A percentile compares a stretch with the other conserved stretches of the same genome.
Conservation (phyloP, 2,888 invertebrate species). For the Epirrita christyi region DNA sequence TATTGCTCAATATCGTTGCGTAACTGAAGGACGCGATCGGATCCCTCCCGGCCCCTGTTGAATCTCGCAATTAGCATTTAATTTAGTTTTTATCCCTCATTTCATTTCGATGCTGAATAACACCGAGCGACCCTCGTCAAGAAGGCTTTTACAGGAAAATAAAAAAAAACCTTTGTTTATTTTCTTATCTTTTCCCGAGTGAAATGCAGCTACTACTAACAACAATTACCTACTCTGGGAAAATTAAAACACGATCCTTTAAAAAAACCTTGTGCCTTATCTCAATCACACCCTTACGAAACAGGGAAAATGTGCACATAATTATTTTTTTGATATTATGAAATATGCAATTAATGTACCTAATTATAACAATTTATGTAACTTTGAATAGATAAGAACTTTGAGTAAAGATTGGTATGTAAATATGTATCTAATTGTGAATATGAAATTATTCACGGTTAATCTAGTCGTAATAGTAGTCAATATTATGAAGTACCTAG, state of each 20-base stretch:
- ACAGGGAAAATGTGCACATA: slow-evolving; percentile 8
- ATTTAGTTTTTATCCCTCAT: slow-evolving; percentile 77
- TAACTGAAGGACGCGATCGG: slow-evolving; percentile 54
- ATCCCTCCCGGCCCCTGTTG: slow-evolving; percentile 55
- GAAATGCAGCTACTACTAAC: slow-evolving; percentile 61
- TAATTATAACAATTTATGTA: background rate
- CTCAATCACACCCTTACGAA: slow-evolving; percentile 32
- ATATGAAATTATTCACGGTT: no score
- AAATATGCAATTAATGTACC: background rate
- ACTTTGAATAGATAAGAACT: no score
- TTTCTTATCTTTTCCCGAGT: slow-evolving; percentile 66
- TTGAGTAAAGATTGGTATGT: no score
- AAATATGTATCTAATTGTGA: no score
- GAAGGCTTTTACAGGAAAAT: slow-evolving; percentile 69
- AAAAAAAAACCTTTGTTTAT: slow-evolving; percentile 68
- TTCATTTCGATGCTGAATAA: slow-evolving; percentile 73
- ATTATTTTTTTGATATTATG: background rate
- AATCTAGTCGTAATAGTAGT: no score
- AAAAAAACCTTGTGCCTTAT: slow-evolving; percentile 63
- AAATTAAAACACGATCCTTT: slow-evolving; percentile 66
- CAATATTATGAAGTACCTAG: no score
- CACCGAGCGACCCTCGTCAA: slow-evolving; percentile 73
- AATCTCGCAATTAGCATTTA: slow-evolving; percentile 78
- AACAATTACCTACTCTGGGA: slow-evolving; percentile 59
- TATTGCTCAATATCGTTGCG: slow-evolving; percentile 60